Evolutionary conservation across 2,113 vertebrate species (phyloP).

Genomic region (Rhabdornis inornatus): DNA sequence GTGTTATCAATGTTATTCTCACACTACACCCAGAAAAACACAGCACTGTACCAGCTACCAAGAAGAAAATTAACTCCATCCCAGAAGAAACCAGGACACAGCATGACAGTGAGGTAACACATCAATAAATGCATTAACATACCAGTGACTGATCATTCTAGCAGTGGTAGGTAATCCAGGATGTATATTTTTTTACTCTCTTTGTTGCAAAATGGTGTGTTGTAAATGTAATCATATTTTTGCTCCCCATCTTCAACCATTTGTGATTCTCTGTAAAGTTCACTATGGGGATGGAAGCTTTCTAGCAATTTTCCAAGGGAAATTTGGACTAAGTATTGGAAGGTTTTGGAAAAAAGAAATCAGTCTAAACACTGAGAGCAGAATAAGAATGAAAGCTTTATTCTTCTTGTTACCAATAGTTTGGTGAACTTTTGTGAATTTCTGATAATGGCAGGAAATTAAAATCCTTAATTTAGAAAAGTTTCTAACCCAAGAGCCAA

Average conservation of each 20-base stretch:
- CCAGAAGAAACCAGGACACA: not conserved
- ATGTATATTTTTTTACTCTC: not conserved
- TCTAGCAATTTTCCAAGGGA: not conserved
- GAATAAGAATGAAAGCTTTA: not conserved
- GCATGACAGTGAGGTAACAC: not conserved
- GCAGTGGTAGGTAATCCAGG: not conserved
- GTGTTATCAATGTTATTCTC: not conserved
- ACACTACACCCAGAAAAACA: not conserved
- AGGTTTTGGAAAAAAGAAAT: not conserved
- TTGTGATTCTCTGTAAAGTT: not conserved
- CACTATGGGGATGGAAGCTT: not conserved
- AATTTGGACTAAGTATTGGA: not conserved
- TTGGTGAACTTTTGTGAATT: not conserved
- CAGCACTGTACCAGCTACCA: not conserved
- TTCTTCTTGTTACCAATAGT: not conserved
- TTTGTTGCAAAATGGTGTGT: not conserved
- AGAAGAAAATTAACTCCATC: not conserved
- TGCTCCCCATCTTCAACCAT: not conserved
- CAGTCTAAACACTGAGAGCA: not conserved
- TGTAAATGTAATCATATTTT: not conserved
- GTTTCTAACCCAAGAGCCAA: not conserved
- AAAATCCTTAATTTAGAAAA: not conserved
- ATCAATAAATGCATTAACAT: not conserved
- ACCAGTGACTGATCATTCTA: not conserved
- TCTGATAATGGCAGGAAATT: not conserved